A percentile compares a stretch with the other conserved stretches of the same genome.
phyloP scores from a whole-genome alignment of 2,888 invertebrate genomes.

The Pyrrhia umbra region DNA sequence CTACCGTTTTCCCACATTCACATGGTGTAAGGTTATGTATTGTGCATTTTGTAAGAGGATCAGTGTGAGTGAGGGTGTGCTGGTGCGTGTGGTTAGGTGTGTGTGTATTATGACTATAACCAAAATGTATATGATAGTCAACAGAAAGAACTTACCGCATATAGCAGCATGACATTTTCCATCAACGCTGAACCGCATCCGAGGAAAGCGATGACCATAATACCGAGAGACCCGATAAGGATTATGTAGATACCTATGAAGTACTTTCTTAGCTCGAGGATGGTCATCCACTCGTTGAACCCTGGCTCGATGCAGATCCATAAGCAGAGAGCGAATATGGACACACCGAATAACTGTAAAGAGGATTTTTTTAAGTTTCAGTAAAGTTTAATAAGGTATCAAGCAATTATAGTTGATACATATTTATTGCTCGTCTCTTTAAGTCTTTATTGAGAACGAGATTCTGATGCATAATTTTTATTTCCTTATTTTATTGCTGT shows the following conservation, averaged over 20 bases:
- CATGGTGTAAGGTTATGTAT: no score
- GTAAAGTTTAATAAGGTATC: no score
- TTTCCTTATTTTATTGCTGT: not conserved
- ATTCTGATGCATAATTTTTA: conserved; percentile 1
- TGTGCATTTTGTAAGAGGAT: no score
- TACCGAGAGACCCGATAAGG: conserved; percentile 92
- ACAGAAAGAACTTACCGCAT: conserved; percentile 91
- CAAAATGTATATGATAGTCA: no score
- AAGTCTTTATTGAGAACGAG: conserved; percentile 8
- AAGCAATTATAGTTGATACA: conserved; percentile 21
- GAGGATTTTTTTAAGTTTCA: conserved; percentile 22
- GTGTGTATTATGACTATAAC: no score
- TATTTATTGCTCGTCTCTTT: conserved; percentile 9
- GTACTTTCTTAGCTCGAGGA: conserved; percentile 93
- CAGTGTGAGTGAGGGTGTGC: no score
- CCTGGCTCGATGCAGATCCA: conserved; percentile 96
- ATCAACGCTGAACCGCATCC: conserved; percentile 96
- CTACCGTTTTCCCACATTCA: no score
- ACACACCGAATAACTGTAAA: conserved; percentile 94
- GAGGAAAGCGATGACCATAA: conserved; percentile 94
- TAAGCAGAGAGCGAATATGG: conserved; percentile 94
- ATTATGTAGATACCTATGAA: conserved; percentile 96
- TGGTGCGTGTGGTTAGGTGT: no score
- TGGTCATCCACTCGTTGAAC: conserved; percentile 95
- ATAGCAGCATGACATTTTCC: conserved; percentile 92